Base-by-base conservation (phyloP, 2,797 vertebrate genomes). In the Chelidonichthys spinosus region DNA sequence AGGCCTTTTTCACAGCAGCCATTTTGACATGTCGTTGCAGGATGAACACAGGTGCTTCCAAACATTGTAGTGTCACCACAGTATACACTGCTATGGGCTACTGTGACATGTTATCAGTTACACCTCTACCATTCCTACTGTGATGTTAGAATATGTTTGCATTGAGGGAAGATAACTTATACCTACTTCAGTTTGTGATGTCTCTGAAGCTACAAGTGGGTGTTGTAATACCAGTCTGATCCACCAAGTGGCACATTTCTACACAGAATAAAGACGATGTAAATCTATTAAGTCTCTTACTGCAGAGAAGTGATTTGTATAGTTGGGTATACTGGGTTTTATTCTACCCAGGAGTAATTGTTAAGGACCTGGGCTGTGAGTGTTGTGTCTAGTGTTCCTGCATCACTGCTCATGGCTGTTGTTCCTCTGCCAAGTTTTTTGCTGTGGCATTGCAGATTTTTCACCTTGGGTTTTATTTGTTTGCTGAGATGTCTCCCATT, bases 181-280 rank as follows among this genome's bases (percentile, higher is more conserved):
- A 53, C 7, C 11, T 56, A 7, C 13, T 33, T 55, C 11, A 49
- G 37, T 63, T 65, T 63, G 9, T 37, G 8, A 18, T 54, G 10
- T 35, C 10, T 71, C 17, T 53, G 6, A 42, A 13, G 18, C 18
- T 6, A 17, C 6, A 2, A 14, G 13, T 37, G 10, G 46, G 39
- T 18, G 36, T 72, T 79, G 70, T 79, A 7, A 72, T 83, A 58
- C 61, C 58, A n/a, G 39, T 69, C 0, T 63, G 13, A 72, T 68
- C 81, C 90, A 87, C 53, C 67, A 11, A 78, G 83, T 11, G 88
- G 85, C 66, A 61, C 68, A 52, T 10, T 81, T 75, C 42, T 3
- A 50, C 53, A 56, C 18, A 61, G 7, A 74, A 69, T 77, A 46
- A 58, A 69, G 54, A 11, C 18, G 43, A 54, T n/a, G 11, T 33